These are phyloP conservation scores for Platalea minor DNA, from an alignment of 2,797 vertebrate genomes.

Conservation along the genomic window DNA sequence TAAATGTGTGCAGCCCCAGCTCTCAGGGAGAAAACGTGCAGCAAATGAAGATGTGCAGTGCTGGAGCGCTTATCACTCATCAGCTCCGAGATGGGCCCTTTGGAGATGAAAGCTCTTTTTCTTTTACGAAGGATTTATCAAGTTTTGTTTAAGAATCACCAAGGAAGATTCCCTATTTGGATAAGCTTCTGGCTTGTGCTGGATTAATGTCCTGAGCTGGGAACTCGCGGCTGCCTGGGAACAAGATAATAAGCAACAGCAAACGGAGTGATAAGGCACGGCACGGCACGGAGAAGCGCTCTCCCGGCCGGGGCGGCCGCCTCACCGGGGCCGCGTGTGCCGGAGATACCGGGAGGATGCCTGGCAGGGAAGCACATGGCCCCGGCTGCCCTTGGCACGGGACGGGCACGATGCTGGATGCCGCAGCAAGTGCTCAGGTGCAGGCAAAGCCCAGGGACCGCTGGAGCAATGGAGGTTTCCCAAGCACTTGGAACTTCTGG, in stretches of 20 bases:
- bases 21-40: neutral
- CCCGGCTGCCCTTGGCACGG: neutral
- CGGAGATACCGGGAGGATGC: rapidly evolving
- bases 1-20: rapidly evolving
- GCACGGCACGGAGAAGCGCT: rapidly evolving
- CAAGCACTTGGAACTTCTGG: rapidly evolving
- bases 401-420: no score
- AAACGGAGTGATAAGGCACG: neutral
- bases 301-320: neutral
- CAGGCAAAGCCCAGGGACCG: neutral
- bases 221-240: neutral
- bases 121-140: neutral
- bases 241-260: neutral
- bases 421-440: neutral
- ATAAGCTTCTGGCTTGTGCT: neutral
- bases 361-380: neutral
- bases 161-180: neutral
- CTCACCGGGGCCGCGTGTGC: neutral
- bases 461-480: rapidly evolving
- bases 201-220: neutral
- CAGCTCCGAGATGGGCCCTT: neutral
- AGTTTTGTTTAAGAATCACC: neutral
- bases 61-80: neutral
- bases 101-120: neutral
- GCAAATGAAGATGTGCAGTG: neutral